Percentiles rank a stretch among this genome's conserved stretches.
phyloP scores from a whole-genome alignment of 2,797 vertebrate genomes.

The Vipera latastei region DNA sequence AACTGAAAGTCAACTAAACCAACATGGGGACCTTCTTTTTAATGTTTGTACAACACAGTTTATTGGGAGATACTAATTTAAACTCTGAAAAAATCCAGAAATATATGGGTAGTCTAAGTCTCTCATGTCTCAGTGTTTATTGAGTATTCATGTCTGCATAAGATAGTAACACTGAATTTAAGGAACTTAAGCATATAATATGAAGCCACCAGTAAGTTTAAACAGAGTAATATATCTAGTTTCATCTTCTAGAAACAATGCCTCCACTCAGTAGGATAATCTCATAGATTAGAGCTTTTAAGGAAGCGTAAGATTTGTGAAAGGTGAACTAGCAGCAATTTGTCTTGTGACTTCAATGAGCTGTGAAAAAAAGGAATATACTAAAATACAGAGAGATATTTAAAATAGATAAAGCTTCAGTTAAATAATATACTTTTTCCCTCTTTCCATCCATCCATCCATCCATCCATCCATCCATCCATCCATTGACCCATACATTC shows the following conservation, averaged over 20 bases:
- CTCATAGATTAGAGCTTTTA: not conserved
- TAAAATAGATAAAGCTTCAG: not conserved
- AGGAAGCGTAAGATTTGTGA: not conserved
- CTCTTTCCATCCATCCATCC: not conserved
- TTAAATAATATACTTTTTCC: not conserved
- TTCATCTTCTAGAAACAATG: conserved; percentile 46
- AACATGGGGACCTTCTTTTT: not conserved
- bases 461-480: not conserved
- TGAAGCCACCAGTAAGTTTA: conserved; percentile 21
- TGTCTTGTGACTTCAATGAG: not conserved
- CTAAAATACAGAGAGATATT: not conserved
- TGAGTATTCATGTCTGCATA: conserved; percentile 1
- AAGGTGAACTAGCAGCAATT: not conserved
- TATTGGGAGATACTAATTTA: not conserved
- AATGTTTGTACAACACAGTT: not conserved
- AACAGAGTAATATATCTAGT: conserved; percentile 3
- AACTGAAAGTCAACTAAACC: not conserved
- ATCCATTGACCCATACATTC: not conserved
- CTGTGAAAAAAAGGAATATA: not conserved
- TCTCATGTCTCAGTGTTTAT: not conserved
- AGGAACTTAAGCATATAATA: not conserved
- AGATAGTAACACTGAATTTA: conserved; percentile 35
- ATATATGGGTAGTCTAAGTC: not conserved
- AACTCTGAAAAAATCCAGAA: not conserved
- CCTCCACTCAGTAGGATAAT: not conserved